These are phyloP conservation scores for Muraenolepis orangiensis DNA, from an alignment of 2,797 vertebrate genomes.

Conservation along the genomic window DNA sequence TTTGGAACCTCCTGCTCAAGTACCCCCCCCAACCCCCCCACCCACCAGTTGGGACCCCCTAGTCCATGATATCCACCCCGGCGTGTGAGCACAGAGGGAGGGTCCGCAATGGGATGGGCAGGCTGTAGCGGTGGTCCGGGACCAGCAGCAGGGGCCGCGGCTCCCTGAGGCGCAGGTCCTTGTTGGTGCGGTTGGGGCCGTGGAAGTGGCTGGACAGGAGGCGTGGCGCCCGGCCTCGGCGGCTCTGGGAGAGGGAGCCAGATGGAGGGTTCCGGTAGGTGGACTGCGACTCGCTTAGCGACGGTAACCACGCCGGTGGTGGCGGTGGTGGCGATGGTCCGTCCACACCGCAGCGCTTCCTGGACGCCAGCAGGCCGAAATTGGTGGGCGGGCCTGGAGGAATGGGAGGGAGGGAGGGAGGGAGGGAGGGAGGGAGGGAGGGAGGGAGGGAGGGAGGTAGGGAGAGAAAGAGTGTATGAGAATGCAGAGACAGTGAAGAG, in stretches of 20 bases:
- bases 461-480: too few relatives aligned
- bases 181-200: conserved; percentile 43
- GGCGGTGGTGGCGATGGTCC: not conserved
- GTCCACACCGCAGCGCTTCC: conserved; percentile 48
- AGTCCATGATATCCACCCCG: not conserved
- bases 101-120: conserved; percentile 1
- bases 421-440: not conserved
- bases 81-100: not conserved
- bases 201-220: conserved; percentile 54
- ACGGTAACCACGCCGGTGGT: conserved; percentile 28
- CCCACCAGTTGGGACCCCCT: too few relatives aligned
- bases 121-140: conserved; percentile 43
- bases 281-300: conserved; percentile 61
- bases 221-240: conserved; percentile 45
- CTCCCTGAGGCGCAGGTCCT: conserved; percentile 59
- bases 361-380: conserved; percentile 62
- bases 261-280: conserved; percentile 61
- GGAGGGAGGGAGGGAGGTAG: not conserved
- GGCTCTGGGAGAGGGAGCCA: conserved; percentile 48
- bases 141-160: conserved; percentile 43
- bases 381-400: conserved; percentile 74
- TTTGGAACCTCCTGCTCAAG: too few relatives aligned
- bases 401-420: conserved; percentile 8
- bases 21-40: too few relatives aligned
- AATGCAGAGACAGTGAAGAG: not conserved